Evolutionary conservation across 2,113 vertebrate genomes (phyloP).

Genomic region (Pollimyrus isidori): DNA sequence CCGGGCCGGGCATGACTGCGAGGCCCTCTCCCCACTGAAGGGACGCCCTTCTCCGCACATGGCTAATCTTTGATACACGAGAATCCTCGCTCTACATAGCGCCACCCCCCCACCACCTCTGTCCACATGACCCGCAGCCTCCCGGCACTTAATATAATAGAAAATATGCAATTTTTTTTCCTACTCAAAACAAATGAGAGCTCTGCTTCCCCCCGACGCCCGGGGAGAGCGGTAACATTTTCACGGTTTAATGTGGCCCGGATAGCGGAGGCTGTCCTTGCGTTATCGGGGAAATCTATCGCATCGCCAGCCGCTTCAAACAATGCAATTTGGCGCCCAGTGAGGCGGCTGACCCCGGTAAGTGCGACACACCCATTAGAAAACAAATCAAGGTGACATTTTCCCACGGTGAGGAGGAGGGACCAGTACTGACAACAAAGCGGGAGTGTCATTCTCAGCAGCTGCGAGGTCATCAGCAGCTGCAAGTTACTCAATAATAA

Average conservation of each 20-base stretch:
- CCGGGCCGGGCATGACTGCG: conserved; percentile 44
- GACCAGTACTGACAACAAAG: background rate
- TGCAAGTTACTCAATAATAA: background rate
- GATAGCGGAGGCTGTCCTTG: background rate
- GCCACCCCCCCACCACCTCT: conserved; percentile 36
- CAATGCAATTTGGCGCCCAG: background rate
- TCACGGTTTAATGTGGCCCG: background rate
- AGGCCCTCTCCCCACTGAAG: conserved; percentile 38
- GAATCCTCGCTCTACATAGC: conserved; percentile 3
- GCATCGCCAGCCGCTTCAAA: background rate
- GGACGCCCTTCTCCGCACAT: conserved; percentile 48
- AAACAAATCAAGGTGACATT: conserved; percentile 1
- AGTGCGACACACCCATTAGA: background rate
- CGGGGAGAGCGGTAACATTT: background rate
- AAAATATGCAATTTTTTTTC: background rate
- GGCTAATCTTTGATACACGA: conserved; percentile 43
- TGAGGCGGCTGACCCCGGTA: background rate
- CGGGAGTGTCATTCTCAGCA: background rate
- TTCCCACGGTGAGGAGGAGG: background rate
- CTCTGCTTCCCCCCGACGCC: background rate
- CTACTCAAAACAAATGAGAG: background rate
- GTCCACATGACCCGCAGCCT: background rate
- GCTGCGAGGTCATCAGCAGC: background rate
- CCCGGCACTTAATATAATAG: conserved; percentile 1
- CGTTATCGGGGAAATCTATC: background rate